phyloP scores from a whole-genome alignment of 1,140 invertebrate genomes.

The Drosophila ercepeae region DNA sequence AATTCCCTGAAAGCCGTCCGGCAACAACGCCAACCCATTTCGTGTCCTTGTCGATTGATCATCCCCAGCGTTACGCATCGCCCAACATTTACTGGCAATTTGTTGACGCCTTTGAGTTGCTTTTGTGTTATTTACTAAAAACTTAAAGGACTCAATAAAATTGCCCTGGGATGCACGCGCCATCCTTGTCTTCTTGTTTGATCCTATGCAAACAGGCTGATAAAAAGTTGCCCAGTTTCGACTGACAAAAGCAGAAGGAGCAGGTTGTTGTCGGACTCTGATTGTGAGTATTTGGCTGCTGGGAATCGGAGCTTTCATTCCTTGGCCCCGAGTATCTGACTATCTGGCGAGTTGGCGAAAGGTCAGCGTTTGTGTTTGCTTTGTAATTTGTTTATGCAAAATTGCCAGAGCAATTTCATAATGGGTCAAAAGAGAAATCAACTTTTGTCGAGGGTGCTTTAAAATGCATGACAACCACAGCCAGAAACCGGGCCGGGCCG shows the following conservation, averaged over 20 bases:
- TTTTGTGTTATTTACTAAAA: slow-evolving; percentile 80
- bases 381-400: slow-evolving; percentile 82
- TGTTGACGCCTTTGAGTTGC: slow-evolving; percentile 48
- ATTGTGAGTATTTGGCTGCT: slow-evolving; percentile 1
- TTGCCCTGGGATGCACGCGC: slow-evolving; percentile 64
- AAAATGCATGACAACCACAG: slow-evolving; percentile 73
- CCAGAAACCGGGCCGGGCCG: slow-evolving; percentile 32
- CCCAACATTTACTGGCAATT: slow-evolving; percentile 71
- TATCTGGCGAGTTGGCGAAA: slow-evolving; percentile 29
- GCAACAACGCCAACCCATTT: slow-evolving; percentile 10
- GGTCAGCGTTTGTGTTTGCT: slow-evolving; percentile 72
- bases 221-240: slow-evolving; percentile 31
- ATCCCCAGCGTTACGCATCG: slow-evolving; percentile 55
- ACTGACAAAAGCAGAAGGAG: slow-evolving; percentile 44
- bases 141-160: slow-evolving; percentile 82
- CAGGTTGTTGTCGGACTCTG: slow-evolving; percentile 17
- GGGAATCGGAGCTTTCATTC: neutral
- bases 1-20: slow-evolving; percentile 51
- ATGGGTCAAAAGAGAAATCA: slow-evolving; percentile 82
- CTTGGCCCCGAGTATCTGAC: slow-evolving; percentile 6
- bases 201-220: slow-evolving; percentile 73
- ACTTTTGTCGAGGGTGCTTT: slow-evolving; percentile 81
- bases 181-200: slow-evolving; percentile 36
- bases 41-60: slow-evolving; percentile 47
- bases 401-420: slow-evolving; percentile 82